A percentile compares a stretch with the other conserved stretches of the same genome.
Evolutionary conservation across 2,113 vertebrate genomes (phyloP).

Genomic region (Antennarius striatus): DNA sequence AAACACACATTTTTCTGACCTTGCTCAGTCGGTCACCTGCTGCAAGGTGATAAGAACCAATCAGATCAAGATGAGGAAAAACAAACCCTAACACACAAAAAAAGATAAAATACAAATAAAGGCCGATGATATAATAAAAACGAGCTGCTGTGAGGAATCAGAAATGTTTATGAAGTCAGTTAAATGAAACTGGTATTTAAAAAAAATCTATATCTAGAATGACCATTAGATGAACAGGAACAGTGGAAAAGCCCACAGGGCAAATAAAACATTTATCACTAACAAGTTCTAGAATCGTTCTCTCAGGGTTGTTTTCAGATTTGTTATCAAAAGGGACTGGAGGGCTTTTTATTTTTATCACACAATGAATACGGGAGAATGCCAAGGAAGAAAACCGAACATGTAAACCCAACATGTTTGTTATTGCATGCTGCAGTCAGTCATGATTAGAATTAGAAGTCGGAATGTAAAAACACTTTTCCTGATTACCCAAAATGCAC

Average conservation of each 20-base stretch:
- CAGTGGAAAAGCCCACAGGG: not conserved
- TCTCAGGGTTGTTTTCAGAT: not conserved
- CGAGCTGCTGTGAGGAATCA: no score
- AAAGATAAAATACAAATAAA: no score
- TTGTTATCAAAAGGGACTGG: not conserved
- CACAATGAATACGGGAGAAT: slow-evolving; percentile 4
- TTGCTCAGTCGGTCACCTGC: not conserved
- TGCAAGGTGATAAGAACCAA: not conserved
- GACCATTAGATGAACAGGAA: not conserved
- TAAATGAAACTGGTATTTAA: not conserved
- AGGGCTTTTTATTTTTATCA: not conserved
- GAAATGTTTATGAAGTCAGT: not conserved
- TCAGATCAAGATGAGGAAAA: not conserved
- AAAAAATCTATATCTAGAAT: not conserved
- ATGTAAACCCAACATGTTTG: no score
- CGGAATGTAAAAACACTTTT: not conserved
- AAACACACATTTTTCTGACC: not conserved
- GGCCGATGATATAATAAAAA: no score
- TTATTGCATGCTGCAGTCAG: no score
- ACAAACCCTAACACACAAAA: not conserved
- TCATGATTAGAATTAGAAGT: no score
- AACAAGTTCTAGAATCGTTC: slow-evolving; percentile 8
- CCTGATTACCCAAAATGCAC: not conserved
- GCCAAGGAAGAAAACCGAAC: not conserved
- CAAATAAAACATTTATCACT: not conserved